A percentile compares a stretch with the other conserved stretches of the same genome.
phyloP scores from a whole-genome alignment of 2,888 invertebrate genomes.

The Hirtodrosophila cameraria region DNA sequence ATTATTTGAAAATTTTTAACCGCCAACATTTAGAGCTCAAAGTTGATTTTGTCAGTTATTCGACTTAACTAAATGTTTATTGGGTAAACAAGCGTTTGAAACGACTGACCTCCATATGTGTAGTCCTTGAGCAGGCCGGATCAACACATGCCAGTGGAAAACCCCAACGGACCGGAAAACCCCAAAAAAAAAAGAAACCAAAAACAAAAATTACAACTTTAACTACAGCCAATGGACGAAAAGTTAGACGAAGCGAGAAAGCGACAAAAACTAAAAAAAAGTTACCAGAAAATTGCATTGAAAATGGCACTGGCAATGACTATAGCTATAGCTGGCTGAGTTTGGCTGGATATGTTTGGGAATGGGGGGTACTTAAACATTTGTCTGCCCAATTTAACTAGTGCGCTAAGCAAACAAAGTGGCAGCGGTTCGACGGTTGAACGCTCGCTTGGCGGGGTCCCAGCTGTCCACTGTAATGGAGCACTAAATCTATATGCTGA shows the following conservation, averaged over 20 bases:
- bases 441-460: conserved; percentile 28
- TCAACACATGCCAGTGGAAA: conserved; percentile 38
- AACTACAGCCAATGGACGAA: conserved; percentile 54
- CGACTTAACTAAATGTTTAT: conserved; percentile 29
- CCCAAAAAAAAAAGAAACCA: conserved; percentile 16
- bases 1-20: background rate
- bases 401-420: conserved; percentile 55
- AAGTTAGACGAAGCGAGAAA: conserved; percentile 32
- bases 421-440: conserved; percentile 11
- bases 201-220: conserved; percentile 27
- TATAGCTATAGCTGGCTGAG: background rate
- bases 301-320: conserved; percentile 5
- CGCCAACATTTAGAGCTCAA: background rate
- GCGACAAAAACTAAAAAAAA: conserved; percentile 12
- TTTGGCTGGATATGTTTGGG: conserved; percentile 1
- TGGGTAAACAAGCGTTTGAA: conserved; percentile 37
- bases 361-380: conserved; percentile 49
- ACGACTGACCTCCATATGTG: conserved; percentile 28
- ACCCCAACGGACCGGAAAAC: conserved; percentile 31
- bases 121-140: conserved; percentile 24
- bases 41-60: conserved; percentile 3
- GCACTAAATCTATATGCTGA: conserved; percentile 65
- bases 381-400: conserved; percentile 70
- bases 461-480: conserved; percentile 59
- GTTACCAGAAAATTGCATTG: conserved; percentile 1